phyloP scores from a whole-genome alignment of 2,888 invertebrate species.

The Caenorhabditis drosophilae region DNA sequence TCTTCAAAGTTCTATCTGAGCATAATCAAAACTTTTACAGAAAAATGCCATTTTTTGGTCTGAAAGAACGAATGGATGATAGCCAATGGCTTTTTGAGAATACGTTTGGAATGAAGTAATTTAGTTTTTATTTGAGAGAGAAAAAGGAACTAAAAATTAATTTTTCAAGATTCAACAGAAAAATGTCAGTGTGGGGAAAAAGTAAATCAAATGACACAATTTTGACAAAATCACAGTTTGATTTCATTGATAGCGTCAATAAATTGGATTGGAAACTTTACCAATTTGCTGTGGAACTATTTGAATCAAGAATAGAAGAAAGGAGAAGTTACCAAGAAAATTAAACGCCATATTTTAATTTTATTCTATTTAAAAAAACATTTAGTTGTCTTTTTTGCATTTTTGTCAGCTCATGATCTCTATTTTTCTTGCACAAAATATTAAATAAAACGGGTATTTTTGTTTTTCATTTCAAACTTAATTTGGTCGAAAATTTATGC shows the following conservation, averaged over 20 bases:
- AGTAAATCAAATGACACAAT: conserved; percentile 84
- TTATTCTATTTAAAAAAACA: no score
- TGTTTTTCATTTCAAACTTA: no score
- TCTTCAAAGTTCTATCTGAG: no score
- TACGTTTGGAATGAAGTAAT: conserved; percentile 80
- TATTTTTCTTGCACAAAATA: no score
- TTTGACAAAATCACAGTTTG: conserved; percentile 79
- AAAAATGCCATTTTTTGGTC: conserved; percentile 91
- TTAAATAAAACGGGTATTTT: no score
- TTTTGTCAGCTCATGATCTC: no score
- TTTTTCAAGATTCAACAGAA: conserved; percentile 59
- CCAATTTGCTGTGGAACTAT: conserved; percentile 86
- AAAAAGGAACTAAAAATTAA: no score
- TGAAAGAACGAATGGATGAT: conserved; percentile 88
- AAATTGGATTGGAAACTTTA: conserved; percentile 90
- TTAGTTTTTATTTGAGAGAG: background rate
- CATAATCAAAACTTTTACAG: no score
- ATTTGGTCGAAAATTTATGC: no score
- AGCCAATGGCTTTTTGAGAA: conserved; percentile 80
- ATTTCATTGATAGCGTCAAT: conserved; percentile 76
- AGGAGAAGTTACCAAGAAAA: no score
- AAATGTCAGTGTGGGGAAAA: conserved; percentile 62
- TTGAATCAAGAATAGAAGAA: conserved; percentile 77
- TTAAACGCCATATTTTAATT: no score
- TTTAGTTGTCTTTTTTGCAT: no score